These are phyloP conservation scores for Mesorhabditis spiculigera DNA, from an alignment of 2,888 invertebrate genomes.

Conservation along the genomic window DNA sequence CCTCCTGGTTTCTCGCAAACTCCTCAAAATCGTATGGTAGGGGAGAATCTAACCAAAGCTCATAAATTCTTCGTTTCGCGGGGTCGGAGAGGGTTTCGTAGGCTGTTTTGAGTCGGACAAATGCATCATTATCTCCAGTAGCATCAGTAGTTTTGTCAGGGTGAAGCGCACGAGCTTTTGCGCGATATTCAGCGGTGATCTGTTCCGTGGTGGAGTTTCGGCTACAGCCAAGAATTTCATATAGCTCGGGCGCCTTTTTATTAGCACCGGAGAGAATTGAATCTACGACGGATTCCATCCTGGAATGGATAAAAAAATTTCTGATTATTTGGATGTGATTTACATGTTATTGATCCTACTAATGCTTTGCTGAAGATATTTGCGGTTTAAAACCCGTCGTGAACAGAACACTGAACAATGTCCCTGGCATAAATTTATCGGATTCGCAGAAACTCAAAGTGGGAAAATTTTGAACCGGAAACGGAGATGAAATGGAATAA, in stretches of 20 bases:
- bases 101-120: not conserved
- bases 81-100: not conserved
- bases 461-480: too few species aligned
- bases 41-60: not conserved
- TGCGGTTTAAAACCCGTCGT: too few species aligned
- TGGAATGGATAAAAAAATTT: not conserved
- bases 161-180: not conserved
- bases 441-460: too few species aligned
- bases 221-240: conserved; percentile 1
- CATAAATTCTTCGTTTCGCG: not conserved
- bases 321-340: too few species aligned
- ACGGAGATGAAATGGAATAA: too few species aligned
- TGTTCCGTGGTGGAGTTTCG: not conserved
- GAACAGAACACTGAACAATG: too few species aligned
- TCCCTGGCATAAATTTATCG: too few species aligned
- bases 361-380: too few species aligned
- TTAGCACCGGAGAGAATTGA: not conserved
- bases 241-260: not conserved
- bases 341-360: too few species aligned
- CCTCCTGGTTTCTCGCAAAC: not conserved
- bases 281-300: not conserved
- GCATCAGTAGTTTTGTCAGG: not conserved
- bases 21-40: not conserved
- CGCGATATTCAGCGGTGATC: not conserved
- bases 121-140: not conserved